Conservation (phyloP, 2,888 invertebrate species). For the Cerceris ruficornis region DNA sequence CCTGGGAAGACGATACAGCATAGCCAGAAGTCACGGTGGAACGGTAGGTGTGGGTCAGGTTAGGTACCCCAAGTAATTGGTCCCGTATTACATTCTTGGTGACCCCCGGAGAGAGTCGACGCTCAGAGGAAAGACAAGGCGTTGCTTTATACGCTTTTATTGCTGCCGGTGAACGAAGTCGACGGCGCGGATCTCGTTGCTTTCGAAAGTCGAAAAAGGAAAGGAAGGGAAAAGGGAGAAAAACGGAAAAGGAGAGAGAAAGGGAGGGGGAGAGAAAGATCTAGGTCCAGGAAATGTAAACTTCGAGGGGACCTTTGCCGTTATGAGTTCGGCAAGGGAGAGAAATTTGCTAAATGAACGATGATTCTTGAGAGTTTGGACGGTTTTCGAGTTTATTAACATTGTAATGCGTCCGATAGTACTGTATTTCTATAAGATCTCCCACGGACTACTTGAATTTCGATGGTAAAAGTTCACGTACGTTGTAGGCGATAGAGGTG, state of each 20-base stretch:
- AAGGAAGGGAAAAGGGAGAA: constrained; percentile 11
- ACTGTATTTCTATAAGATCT: too few species aligned
- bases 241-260: not conserved
- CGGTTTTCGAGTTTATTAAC: too few species aligned
- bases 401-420: too few species aligned
- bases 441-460: too few species aligned
- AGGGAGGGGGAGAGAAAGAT: not conserved
- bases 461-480: too few species aligned
- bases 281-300: not conserved
- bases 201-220: constrained; percentile 26
- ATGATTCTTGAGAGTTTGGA: too few species aligned
- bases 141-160: constrained; percentile 69
- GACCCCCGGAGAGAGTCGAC: constrained; percentile 60
- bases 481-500: too few species aligned
- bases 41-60: constrained; percentile 52
- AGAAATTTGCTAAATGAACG: too few species aligned
- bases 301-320: not conserved
- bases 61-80: constrained; percentile 74
- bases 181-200: constrained; percentile 54
- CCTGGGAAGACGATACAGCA: constrained; percentile 29
- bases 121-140: constrained; percentile 61
- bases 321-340: too few species aligned
- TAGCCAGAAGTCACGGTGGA: constrained; percentile 21
- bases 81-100: constrained; percentile 78
- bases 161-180: constrained; percentile 49